These are phyloP conservation scores for Cyprinodon variegatus DNA, from an alignment of 2,113 vertebrate genomes.

Conservation along the genomic window DNA sequence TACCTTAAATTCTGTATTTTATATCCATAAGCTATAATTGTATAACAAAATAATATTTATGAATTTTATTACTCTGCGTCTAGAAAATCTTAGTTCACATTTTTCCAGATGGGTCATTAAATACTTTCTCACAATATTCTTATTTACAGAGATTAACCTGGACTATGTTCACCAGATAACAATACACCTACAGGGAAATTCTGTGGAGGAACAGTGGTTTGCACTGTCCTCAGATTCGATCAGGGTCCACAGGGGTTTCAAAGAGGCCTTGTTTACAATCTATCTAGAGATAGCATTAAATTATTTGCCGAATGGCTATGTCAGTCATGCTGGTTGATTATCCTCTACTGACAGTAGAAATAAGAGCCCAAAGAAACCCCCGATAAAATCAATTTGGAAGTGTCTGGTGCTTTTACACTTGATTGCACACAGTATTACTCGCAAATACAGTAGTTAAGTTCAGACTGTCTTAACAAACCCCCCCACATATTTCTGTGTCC, in stretches of 20 bases:
- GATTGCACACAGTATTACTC: conserved; percentile 4
- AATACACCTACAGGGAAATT: background rate
- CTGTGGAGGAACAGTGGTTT: background rate
- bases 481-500: background rate
- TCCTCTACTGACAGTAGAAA: conserved; percentile 21
- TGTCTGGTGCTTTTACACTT: conserved; percentile 5
- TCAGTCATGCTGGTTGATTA: conserved; percentile 14
- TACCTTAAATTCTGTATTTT: background rate
- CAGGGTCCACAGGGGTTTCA: background rate
- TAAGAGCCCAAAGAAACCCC: conserved; percentile 15
- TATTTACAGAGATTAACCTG: background rate
- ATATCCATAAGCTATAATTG: background rate
- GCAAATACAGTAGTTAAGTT: background rate
- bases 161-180: background rate
- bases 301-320: conserved; percentile 1
- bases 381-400: conserved; percentile 32
- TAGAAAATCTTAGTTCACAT: background rate
- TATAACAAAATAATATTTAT: background rate
- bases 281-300: conserved; percentile 2
- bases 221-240: background rate
- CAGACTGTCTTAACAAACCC: background rate
- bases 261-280: conserved; percentile 1
- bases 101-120: background rate
- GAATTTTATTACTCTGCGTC: background rate
- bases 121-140: background rate